Conservation (phyloP, 2,888 invertebrate species). For the Diadegma fenestrale region DNA sequence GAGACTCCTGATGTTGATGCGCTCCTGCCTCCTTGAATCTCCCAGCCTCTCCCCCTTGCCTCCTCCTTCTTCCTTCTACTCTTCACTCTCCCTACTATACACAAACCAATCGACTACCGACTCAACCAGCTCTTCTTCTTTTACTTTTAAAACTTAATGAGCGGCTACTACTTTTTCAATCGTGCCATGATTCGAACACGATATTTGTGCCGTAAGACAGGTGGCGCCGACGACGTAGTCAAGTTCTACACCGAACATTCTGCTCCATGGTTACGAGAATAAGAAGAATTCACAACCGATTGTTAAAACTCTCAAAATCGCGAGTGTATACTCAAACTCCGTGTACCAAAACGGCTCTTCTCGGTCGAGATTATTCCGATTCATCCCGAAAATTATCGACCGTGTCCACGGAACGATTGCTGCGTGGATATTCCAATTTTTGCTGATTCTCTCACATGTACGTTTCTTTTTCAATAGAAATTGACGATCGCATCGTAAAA, state of each 20-base stretch:
- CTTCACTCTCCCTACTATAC: slow-evolving; percentile 11
- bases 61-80: neutral
- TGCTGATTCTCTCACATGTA: neutral
- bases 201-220: slow-evolving; percentile 41
- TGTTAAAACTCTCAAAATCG: neutral
- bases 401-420: neutral
- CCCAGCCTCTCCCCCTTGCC: slow-evolving; percentile 9
- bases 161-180: slow-evolving; percentile 58
- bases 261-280: neutral
- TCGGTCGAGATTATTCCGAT: neutral
- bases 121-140: slow-evolving; percentile 48
- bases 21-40: slow-evolving; percentile 49
- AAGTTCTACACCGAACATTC: neutral
- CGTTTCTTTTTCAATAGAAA: neutral
- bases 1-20: slow-evolving; percentile 63
- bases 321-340: neutral
- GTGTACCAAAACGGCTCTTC: no score
- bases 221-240: slow-evolving; percentile 28
- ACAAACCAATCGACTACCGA: slow-evolving; percentile 34
- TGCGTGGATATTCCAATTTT: neutral
- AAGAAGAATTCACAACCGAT: neutral
- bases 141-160: slow-evolving; percentile 55
- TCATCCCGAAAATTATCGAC: neutral
- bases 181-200: slow-evolving; percentile 9
- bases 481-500: no score